Base-by-base conservation (phyloP, 2,888 invertebrate species). In the Apantesis nais region DNA sequence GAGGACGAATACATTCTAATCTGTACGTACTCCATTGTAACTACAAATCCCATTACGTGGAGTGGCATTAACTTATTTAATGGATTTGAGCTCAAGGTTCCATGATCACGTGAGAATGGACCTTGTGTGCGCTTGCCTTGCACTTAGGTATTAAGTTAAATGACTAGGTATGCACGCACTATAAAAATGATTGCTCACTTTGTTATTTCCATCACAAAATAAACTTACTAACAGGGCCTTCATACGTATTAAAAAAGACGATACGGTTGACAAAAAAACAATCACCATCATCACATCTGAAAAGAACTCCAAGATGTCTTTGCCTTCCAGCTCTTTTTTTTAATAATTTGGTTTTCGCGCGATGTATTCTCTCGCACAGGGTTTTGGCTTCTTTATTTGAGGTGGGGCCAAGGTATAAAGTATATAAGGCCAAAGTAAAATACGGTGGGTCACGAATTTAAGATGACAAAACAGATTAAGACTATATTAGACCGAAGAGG, bases 81-180 rank as follows among this genome's bases (percentile, higher is more conserved):
- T 68, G 71, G 62, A 73, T 75, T 73, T 74, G 65, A 74, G 74
- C 66, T 64, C 81, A 82, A 82, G 81, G 81, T 76, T 58, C 22
- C 60, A n/a, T 25, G 60, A 66, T 74, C 81, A 80, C 75, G 82
- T 71, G 66, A n/a, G 55, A 19, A 60, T 9, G 70, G 77, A 81
- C 81, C 81, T 81, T 81, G 78, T 60, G 44, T 62, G 19, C 74
- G 29, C 64, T 76, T 55, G 71, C 72, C 77, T 78, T 78, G 72
- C 48, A 29, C 58, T 63, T 52, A 74, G 70, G 72, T 66, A 74
- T 76, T 58, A 68, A 41, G 7, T 68, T 62, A 68, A 67, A 62
- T 37, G 39, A 39, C 52, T 62, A 62, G 39, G 22, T 55, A 62
- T 37, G 37, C 31, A 61, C 44, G 44, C 44, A n/a, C 31, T 31